Evolutionary conservation across 1,140 invertebrate genomes (phyloP), one percentile per base, ranked within the genome.

Genomic region (Archegozetes longisetosus): DNA sequence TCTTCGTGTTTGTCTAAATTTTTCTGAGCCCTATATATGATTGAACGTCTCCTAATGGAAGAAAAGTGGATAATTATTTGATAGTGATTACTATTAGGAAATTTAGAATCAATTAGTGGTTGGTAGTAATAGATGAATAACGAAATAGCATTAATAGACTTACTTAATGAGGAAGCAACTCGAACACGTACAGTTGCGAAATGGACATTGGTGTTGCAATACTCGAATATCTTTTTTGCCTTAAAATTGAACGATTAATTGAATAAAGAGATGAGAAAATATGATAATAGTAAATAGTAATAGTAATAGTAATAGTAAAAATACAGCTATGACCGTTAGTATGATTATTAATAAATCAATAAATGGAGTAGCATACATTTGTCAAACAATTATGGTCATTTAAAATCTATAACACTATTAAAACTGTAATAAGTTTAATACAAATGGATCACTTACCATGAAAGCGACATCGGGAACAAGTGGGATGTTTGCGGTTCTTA

Each of bases 161-260:
- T 52, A 59, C 58, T 52, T 59, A n/a, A 59, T 29, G 14, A 59
- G 49, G 6, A 52, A 25, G 32, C 58, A 59, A 59, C 32, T 40
- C 4, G 48, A 51, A 52, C 58, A 59, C 9, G 58, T 4, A 52
- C 58, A 59, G 24, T 53, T 40, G 22, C 51, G 50, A 32, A 22
- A 59, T 13, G 58, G 58, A 28, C 58, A 59, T 53, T 59, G 29
- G 25, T 59, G 58, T 40, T 59, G 58, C 12, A 59, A 49, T n/a
- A 59, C 51, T 28, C 58, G 58, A 14, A 59, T 23, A 46, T 59
- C 58, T 53, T 24, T 32, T 3, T 52, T 40, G 12, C 32, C 32
- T 40, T 40, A 9, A 40, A 40, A 9, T 40, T 40, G 6, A 17
- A 40, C 32, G 17, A 40, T 40, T 40, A 40, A n/a, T n/a, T n/a